Evolutionary conservation across 2,888 invertebrate genomes (phyloP), one percentile per base, ranked within the genome.

Genomic region (Acanthosoma haemorrhoidale): DNA sequence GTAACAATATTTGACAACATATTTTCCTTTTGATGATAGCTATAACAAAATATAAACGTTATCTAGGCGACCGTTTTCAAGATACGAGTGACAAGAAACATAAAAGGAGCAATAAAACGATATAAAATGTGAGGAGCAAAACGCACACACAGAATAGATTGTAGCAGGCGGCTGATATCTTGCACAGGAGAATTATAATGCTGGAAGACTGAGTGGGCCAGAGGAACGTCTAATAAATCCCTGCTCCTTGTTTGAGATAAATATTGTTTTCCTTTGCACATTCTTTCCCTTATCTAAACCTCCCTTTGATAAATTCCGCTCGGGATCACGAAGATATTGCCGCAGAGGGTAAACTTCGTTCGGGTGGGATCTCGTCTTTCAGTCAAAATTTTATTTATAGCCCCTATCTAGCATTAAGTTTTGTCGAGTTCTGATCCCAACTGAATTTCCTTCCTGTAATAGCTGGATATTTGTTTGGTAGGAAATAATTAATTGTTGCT

Each of bases 271-370:
- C 51, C 51, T 51, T 25, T 51, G n/a, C 29, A 51, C 25, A 51
- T 51, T 51, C 51, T 51, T 51, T 51, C 51, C n/a, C 51, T 51
- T 51, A 51, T 51, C 51, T 51, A 51, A 51, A 3, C 51, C 51
- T 25, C 29, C 25, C 51, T 25, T 51, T 51, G 51, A 51, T 51
- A 51, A 51, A 51, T 51, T 29, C n/a, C 51, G 16, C 5, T n/a
- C 43, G 25, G 51, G 21, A 25, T 51, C 5, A n/a, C 51, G 51
- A 25, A 51, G 51, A 51, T 51, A 51, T 51, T 51, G 51, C 51
- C 5, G 51, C 51, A 25, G 21, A 16, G n/a, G 51, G 51, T 9
- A 25, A 51, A n/a, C 11, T 25, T 2, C 4, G 1, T 25, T 13
- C 29, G 25, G 13, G 3, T 25, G 11, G 51, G n/a, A 21, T 21